Conservation (phyloP, 2,113 vertebrate genomes). For the Bubo scandiacus region DNA sequence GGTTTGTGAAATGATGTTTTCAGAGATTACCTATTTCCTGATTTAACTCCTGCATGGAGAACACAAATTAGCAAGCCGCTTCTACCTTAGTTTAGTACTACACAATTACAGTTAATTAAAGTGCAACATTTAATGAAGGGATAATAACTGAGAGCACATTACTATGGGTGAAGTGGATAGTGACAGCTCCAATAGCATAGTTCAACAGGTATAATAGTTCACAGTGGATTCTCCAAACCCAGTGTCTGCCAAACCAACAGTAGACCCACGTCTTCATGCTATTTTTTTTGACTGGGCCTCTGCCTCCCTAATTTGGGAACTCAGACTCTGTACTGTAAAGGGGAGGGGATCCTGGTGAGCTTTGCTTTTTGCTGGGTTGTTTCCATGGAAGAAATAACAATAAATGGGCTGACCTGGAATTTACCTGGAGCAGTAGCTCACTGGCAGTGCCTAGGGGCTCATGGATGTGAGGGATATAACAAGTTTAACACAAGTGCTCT, state of each 20-base stretch:
- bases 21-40: background rate
- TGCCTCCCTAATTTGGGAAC: background rate
- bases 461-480: background rate
- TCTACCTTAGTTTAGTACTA: background rate
- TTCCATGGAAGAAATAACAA: background rate
- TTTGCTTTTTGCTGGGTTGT: background rate
- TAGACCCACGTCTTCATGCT: rapidly evolving
- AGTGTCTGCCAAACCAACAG: background rate
- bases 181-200: background rate
- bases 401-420: background rate
- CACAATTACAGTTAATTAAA: background rate
- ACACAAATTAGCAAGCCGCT: background rate
- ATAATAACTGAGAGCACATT: background rate
- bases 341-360: rapidly evolving
- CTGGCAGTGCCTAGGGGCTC: background rate
- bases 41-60: background rate
- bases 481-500: background rate
- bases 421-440: background rate
- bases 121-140: background rate
- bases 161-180: background rate
- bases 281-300: background rate
- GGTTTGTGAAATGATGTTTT: background rate
- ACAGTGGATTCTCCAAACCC: background rate
- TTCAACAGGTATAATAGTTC: background rate
- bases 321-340: background rate